These are phyloP conservation scores for Varecia variegata DNA, from an alignment of 2,797 vertebrate genomes.

Conservation along the genomic window DNA sequence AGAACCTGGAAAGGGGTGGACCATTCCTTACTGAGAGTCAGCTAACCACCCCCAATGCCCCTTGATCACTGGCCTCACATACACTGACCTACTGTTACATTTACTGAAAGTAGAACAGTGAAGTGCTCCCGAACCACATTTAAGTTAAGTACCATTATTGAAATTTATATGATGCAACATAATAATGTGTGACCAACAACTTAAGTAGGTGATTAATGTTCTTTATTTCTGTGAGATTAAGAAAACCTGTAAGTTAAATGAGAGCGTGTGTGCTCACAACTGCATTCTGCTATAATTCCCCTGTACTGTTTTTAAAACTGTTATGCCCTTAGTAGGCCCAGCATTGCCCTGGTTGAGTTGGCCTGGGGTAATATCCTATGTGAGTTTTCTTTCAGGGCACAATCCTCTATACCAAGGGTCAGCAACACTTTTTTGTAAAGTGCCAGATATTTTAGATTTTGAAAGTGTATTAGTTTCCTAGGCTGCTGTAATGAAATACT, in stretches of 20 bases:
- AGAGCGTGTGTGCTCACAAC: not conserved
- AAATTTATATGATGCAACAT: not conserved
- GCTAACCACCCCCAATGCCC: accelerated
- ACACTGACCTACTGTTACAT: not conserved
- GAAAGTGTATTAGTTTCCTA: not conserved
- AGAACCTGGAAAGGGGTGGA: not conserved
- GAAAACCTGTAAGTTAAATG: not conserved
- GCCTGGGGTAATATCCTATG: not conserved
- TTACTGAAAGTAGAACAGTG: not conserved
- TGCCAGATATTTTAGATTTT: not conserved
- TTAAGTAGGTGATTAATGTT: not conserved
- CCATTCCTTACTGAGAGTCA: not conserved
- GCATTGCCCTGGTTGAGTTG: not conserved
- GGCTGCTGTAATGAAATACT: not conserved
- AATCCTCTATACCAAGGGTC: not conserved
- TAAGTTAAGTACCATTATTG: not conserved
- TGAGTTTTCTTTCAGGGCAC: not conserved
- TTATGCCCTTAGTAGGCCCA: not conserved
- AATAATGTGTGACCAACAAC: not conserved
- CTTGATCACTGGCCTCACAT: not conserved
- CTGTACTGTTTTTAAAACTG: not conserved
- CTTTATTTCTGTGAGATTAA: not conserved
- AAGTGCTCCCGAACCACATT: not conserved
- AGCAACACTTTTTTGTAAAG: not conserved
- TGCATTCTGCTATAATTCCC: not conserved